Evolutionary conservation across 2,797 vertebrate genomes (phyloP), one percentile per base, ranked within the genome.

Genomic region (Sylvia borin): DNA sequence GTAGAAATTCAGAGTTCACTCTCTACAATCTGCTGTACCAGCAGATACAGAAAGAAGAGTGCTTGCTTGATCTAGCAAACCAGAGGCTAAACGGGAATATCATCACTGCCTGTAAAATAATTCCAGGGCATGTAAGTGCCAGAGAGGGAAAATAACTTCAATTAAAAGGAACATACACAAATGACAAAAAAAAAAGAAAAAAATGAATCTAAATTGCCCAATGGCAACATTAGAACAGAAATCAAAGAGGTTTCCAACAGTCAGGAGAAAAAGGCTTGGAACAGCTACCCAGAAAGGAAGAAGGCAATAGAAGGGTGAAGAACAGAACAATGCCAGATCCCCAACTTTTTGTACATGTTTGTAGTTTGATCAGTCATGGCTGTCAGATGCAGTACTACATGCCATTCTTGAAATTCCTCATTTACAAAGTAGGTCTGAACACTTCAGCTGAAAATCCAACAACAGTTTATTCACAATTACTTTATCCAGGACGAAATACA

Each of bases 141-240:
- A 90, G 76, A 7, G 51, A 89, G 42, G 75, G 86, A 94, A 94
- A 92, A 93, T 77, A 88, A 81, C 58, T 95, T 84, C 71, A 96
- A 94, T 92, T 95, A 95, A 95, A 96, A 93, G 34, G 20, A 77
- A 79, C 16, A 82, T 26, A 45, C 13, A 92, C 16, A 87, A 93
- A 85, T 27, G 24, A 16, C 47, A 64, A 50, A 61, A 48, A 16
- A 50, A 64, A 50, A 61, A 48, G 47, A 15, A 64, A 71, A 83
- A 74, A 53, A 47, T 5, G 12, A 40, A 88, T 60, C 40, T 92
- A 67, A 85, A 82, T 77, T 82, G 38, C 45, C 74, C 71, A 65
- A 18, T 68, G 61, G 72, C 82, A 82, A 62, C 12, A 2, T 72
- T 50, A 84, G 67, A 92, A 88, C 4, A 82, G 62, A 94, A 88